These are phyloP conservation scores for Phyllotreta striolata DNA, from an alignment of 2,888 invertebrate genomes.

Conservation along the genomic window DNA sequence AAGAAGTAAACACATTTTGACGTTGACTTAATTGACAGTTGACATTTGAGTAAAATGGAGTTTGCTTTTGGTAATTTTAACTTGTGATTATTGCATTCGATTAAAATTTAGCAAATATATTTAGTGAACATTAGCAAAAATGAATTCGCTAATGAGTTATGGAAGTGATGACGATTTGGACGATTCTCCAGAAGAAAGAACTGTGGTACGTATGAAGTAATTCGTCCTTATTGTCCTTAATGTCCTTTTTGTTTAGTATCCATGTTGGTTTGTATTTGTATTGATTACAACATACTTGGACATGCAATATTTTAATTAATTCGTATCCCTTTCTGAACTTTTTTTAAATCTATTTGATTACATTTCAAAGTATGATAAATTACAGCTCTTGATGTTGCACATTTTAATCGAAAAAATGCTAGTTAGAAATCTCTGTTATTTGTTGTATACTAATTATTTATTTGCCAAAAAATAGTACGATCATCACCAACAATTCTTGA, in stretches of 20 bases:
- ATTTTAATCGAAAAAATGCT: background rate
- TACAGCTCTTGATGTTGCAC: too few species aligned
- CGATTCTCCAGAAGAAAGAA: slow-evolving; percentile 54
- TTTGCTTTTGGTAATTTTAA: too few species aligned
- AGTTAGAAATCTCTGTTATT: slow-evolving; percentile 2
- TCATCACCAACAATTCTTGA: slow-evolving; percentile 52
- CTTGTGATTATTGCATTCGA: background rate
- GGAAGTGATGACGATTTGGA: slow-evolving; percentile 82
- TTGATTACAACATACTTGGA: slow-evolving; percentile 2
- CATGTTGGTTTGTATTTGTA: background rate
- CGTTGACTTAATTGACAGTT: slow-evolving; percentile 1
- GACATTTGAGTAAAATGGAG: background rate
- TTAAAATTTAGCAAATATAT: background rate
- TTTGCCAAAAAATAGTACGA: slow-evolving; percentile 53
- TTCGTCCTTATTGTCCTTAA: background rate
- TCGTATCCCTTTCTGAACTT: too few species aligned
- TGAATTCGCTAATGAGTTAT: slow-evolving; percentile 81
- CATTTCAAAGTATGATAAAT: too few species aligned
- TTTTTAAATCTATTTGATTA: too few species aligned
- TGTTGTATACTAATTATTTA: slow-evolving; percentile 39
- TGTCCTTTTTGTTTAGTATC: background rate
- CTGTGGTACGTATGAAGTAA: slow-evolving; percentile 48
- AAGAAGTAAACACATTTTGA: background rate
- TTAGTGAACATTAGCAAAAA: slow-evolving; percentile 53
- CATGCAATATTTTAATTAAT: too few species aligned